Percentiles rank a stretch among this genome's conserved stretches.
Conservation (phyloP, 2,797 vertebrate species). For the Microctenopoma lineatum region DNA sequence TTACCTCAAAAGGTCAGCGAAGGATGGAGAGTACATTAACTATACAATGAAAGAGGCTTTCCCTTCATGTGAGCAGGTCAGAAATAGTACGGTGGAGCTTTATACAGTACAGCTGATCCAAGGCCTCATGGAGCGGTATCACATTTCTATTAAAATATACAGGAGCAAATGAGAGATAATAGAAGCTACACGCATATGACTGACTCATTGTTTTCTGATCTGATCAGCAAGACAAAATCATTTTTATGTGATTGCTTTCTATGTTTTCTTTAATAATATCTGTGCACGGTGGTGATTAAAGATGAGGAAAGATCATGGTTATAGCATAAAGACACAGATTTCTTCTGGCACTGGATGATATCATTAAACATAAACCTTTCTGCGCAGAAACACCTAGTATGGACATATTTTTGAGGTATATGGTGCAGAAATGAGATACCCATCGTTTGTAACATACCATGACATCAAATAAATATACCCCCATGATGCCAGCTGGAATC, state of each 20-base stretch:
- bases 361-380: neutral
- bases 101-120: neutral
- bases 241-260: no score
- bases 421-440: neutral
- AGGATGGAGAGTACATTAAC: conserved; percentile 3
- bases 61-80: neutral
- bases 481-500: neutral
- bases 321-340: neutral
- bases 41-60: neutral
- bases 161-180: no score
- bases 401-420: neutral
- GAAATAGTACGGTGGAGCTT: conserved; percentile 4
- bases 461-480: neutral
- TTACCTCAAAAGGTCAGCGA: conserved; percentile 34
- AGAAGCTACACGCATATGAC: no score
- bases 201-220: no score
- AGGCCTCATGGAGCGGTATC: neutral
- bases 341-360: neutral
- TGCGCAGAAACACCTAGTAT: no score
- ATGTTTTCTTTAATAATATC: no score
- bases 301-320: neutral
- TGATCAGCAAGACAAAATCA: no score
- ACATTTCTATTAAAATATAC: no score
- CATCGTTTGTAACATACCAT: neutral
- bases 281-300: no score